Evolutionary conservation across 2,888 invertebrate genomes (phyloP), one percentile per base, ranked within the genome.

Genomic region (Habroteleia sp.): DNA sequence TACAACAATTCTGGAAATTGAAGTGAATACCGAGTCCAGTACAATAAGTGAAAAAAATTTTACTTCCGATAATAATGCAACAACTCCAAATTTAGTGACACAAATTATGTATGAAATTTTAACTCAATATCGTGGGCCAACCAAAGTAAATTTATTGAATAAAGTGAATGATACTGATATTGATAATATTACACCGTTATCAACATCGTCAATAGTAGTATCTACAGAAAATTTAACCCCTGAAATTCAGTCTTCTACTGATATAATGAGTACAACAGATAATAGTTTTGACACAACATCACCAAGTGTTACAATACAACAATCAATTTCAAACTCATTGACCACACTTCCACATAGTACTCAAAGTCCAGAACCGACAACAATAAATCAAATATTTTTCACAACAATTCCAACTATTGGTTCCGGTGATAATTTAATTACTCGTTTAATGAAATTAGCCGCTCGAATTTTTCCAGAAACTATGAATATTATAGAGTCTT

Each of bases 381-480:
- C 60, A 46, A 31, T 39, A 10, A 60, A 44, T 20, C 44, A 56
- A 17, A 11, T 42, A 14, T 16, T 52, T 8, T 41, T 46, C 3
- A 42, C 41, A 25, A 31, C 56, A 10, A 56, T 4, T 6, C 27
- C 35, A n/a, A 60, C 5, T 8, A 1, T 35, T 8, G 1, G 1
- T 0, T 31, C 50, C 3, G 48, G 23, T 8, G 82, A 83, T 7
- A 77, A 78, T 16, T 60, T 83, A 41, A 76, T 84, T 14, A 58
- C 77, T 8, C 80, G 82, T 41, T 77, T 84, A 77, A 84, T 84
- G 83, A 76, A 78, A 39, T 78, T 83, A 68, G 83, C 83, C 20
- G 82, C 83, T 62, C 77, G 78, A n/a, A 79, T 81, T 3, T 77
- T 83, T 17, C 80, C 84, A 48, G 81, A 82, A 66, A 77, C 73